These are phyloP conservation scores for Leptothorax acervorum DNA, from an alignment of 2,888 invertebrate species.

Conservation along the genomic window DNA sequence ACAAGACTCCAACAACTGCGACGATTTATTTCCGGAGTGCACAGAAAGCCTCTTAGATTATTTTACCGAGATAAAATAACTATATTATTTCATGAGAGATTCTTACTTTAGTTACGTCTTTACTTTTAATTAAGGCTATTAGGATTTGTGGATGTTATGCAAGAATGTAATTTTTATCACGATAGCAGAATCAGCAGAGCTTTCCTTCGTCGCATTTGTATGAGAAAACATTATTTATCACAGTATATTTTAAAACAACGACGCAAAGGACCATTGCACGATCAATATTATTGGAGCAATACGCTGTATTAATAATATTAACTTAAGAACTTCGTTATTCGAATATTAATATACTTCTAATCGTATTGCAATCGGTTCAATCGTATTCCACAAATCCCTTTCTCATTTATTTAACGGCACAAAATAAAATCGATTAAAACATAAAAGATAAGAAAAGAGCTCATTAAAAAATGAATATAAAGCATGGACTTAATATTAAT, in stretches of 20 bases:
- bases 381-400: too few species aligned
- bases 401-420: too few species aligned
- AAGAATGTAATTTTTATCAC: not conserved
- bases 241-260: not conserved
- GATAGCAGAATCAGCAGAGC: not conserved
- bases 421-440: too few species aligned
- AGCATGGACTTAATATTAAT: too few species aligned
- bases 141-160: not conserved
- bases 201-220: not conserved
- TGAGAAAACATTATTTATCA: not conserved
- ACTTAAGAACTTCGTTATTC: too few species aligned
- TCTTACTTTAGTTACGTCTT: constrained; percentile 5
- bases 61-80: constrained; percentile 77
- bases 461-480: too few species aligned
- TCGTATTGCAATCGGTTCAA: too few species aligned
- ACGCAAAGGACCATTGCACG: too few species aligned
- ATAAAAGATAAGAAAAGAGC: too few species aligned
- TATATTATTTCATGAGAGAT: not conserved
- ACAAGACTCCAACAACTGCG: constrained; percentile 73
- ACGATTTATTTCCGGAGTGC: constrained; percentile 79
- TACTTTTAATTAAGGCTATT: not conserved
- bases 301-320: too few species aligned
- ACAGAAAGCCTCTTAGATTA: constrained; percentile 78
- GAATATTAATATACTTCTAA: too few species aligned
- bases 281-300: too few species aligned